Percentiles rank a stretch among this genome's conserved stretches.
These are phyloP conservation scores for Heterohyrax brucei DNA, from an alignment of 2,797 vertebrate species.

Conservation along the genomic window DNA sequence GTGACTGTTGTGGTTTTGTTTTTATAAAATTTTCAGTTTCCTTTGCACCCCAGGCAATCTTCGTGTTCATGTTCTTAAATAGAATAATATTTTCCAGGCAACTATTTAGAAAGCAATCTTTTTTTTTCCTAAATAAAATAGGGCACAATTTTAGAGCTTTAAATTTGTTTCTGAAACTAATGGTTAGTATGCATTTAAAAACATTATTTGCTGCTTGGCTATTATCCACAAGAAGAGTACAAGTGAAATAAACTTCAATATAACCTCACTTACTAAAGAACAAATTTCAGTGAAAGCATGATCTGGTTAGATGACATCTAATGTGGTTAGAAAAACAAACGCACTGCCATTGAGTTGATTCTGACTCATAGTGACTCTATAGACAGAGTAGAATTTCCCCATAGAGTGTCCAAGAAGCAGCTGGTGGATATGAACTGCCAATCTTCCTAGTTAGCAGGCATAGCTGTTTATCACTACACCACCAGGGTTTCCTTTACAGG, in stretches of 20 bases:
- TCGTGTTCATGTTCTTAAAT: slow-evolving; percentile 36
- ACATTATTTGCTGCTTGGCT: slow-evolving; percentile 18
- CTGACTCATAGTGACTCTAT: too few relatives aligned
- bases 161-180: slow-evolving; percentile 57
- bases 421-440: too few relatives aligned
- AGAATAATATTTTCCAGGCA: neutral
- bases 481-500: too few relatives aligned
- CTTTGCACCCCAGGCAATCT: neutral
- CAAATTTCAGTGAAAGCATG: slow-evolving; percentile 14
- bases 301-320: slow-evolving; percentile 16
- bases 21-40: slow-evolving; percentile 20
- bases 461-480: too few relatives aligned
- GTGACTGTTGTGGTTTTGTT: too few relatives aligned
- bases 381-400: too few relatives aligned
- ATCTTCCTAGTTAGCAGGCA: too few relatives aligned
- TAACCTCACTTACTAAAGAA: slow-evolving; percentile 60
- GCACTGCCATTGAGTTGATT: too few relatives aligned
- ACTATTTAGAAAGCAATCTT: slow-evolving; percentile 55
- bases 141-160: slow-evolving; percentile 42
- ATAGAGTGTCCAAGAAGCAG: too few relatives aligned
- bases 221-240: neutral
- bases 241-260: neutral
- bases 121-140: slow-evolving; percentile 52
- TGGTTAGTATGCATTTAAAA: neutral
- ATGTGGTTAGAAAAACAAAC: neutral